These are phyloP conservation scores for Pongo pygmaeus DNA, from an alignment of 2,113 vertebrate genomes.

Conservation along the genomic window DNA sequence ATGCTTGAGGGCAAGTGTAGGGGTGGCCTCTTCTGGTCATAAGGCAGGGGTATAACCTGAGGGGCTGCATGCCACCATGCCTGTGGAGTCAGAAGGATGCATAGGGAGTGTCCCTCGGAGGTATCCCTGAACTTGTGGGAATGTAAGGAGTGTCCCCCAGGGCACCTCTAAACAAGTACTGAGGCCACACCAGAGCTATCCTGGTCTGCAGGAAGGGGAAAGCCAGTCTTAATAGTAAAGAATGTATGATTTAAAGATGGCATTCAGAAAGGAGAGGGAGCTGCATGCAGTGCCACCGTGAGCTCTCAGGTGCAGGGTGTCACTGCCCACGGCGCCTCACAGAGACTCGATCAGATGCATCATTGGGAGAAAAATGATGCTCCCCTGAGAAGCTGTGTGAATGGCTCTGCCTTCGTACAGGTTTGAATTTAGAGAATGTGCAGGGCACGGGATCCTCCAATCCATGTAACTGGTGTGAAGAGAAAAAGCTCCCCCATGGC, in stretches of 20 bases:
- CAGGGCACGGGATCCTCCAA: not conserved
- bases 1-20: not conserved
- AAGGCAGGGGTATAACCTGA: not conserved
- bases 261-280: not conserved
- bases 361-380: not conserved
- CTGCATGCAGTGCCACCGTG: too few species aligned
- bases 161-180: not conserved
- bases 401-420: not conserved
- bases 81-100: rapidly evolving
- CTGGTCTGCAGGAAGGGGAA: not conserved
- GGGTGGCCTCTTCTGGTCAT: not conserved
- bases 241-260: not conserved
- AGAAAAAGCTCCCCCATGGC: not conserved
- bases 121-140: not conserved
- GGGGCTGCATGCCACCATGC: too few species aligned
- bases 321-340: too few species aligned
- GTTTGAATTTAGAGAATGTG: not conserved
- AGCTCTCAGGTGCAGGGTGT: too few species aligned
- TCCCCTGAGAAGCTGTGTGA: not conserved
- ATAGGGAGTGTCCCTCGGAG: not conserved
- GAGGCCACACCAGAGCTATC: not conserved
- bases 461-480: not conserved
- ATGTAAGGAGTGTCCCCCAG: too few species aligned
- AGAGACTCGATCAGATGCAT: not conserved
- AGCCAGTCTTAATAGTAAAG: not conserved